phyloP scores from a whole-genome alignment of 1,140 invertebrate species.

The Drosophila sechellia region DNA sequence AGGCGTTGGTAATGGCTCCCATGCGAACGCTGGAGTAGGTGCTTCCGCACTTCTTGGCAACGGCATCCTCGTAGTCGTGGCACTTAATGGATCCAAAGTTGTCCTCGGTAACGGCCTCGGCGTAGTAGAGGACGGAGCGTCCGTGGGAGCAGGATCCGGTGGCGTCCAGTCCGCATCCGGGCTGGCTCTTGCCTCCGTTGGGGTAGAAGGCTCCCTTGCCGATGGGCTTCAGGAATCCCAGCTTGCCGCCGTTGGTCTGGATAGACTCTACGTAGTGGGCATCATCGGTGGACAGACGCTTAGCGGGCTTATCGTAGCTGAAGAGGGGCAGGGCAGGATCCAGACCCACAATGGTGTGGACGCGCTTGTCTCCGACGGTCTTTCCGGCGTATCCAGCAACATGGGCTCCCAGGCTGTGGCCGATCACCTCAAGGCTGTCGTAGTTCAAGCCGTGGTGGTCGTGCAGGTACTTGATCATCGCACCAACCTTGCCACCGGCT shows the following conservation, averaged over 20 bases:
- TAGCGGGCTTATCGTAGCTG: conserved; percentile 60
- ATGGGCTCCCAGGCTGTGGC: conserved; percentile 85
- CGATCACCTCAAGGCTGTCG: conserved; percentile 60
- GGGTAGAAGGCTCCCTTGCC: conserved; percentile 86
- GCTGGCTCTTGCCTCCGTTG: conserved; percentile 85
- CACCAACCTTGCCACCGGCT: conserved; percentile 83
- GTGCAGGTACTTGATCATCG: conserved; percentile 73
- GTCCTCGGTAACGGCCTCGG: conserved; percentile 82
- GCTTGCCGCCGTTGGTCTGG: conserved; percentile 86
- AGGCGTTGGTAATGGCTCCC: conserved; percentile 79
- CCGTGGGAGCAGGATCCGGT: conserved; percentile 84
- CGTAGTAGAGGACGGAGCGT: conserved; percentile 86
- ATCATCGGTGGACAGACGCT: conserved; percentile 82
- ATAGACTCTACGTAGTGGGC: conserved; percentile 84
- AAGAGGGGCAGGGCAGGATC: conserved; percentile 85
- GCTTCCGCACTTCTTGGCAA: conserved; percentile 56
- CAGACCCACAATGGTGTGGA: conserved; percentile 80
- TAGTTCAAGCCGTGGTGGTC: conserved; percentile 59
- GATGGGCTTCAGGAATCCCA: conserved; percentile 85
- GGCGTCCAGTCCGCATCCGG: conserved; percentile 85
- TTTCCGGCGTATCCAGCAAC: conserved; percentile 86
- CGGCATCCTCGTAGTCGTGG: conserved; percentile 56
- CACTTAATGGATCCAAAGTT: conserved; percentile 66
- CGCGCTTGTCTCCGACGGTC: conserved; percentile 47
- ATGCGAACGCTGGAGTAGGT: conserved; percentile 75